phyloP scores from a whole-genome alignment of 2,113 vertebrate genomes.

The Callipepla squamata region DNA sequence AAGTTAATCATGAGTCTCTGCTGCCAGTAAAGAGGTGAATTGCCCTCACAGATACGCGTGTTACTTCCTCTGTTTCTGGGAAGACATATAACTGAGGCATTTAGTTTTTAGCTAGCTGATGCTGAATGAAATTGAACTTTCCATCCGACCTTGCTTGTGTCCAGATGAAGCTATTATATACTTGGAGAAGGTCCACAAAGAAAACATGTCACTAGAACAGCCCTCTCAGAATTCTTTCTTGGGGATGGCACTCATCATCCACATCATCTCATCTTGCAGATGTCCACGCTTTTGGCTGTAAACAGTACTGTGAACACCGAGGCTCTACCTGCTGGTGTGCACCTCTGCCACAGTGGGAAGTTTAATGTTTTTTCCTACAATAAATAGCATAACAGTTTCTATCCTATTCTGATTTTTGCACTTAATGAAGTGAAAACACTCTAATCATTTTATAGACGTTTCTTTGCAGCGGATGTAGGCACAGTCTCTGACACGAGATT shows the following conservation, averaged over 20 bases:
- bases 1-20: background rate
- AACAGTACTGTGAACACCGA: background rate
- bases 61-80: background rate
- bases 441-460: background rate
- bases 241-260: background rate
- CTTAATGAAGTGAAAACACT: background rate
- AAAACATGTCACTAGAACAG: background rate
- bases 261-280: background rate
- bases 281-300: background rate
- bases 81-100: background rate
- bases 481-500: background rate
- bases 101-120: background rate
- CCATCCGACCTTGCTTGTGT: background rate
- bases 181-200: background rate
- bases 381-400: background rate
- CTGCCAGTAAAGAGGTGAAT: background rate
- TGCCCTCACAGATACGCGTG: background rate
- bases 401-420: background rate
- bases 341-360: background rate
- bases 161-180: background rate
- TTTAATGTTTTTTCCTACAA: background rate
- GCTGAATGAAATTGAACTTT: background rate
- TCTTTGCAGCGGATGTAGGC: background rate
- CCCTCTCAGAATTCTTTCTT: background rate
- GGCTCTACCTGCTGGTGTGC: background rate